Conservation (phyloP, 1,140 invertebrate species). For the Calycopis cecrops region DNA sequence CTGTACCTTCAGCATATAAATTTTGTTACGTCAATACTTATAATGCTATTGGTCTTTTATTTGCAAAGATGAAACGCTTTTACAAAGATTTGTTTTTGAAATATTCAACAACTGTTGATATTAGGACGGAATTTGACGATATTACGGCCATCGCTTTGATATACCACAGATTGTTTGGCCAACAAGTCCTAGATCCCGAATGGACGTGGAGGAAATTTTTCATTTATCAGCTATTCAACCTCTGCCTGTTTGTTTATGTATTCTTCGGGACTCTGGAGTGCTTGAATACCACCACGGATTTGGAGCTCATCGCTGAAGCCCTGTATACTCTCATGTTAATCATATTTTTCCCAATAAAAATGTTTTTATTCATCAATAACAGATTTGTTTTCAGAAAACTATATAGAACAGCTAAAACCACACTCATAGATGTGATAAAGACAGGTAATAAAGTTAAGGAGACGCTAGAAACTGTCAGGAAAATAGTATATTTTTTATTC, state of each 20-base stretch:
- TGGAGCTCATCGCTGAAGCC: conserved; percentile 39
- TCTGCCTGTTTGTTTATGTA: conserved; percentile 42
- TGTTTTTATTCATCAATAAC: conserved; percentile 39
- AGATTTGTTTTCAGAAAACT: conserved; percentile 34
- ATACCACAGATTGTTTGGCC: conserved; percentile 43
- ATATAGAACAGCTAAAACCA: conserved; percentile 40
- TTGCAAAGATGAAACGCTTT: conserved; percentile 34
- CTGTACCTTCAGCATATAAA: conserved; percentile 15
- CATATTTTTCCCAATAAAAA: conserved; percentile 38
- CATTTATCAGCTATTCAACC: conserved; percentile 33
- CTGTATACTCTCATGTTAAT: conserved; percentile 46
- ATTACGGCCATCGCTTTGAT: conserved; percentile 35
- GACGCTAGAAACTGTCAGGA: conserved; percentile 29
- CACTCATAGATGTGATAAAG: conserved; percentile 33
- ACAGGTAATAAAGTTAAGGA: conserved; percentile 23
- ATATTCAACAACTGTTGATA: conserved; percentile 40
- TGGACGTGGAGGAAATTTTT: conserved; percentile 47
- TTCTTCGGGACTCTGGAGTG: conserved; percentile 45
- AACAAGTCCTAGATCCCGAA: conserved; percentile 48
- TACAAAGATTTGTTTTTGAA: conserved; percentile 25
- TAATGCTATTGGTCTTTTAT: conserved; percentile 14
- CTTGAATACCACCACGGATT: conserved; percentile 33
- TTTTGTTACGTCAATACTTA: conserved; percentile 7
- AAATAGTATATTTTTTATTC: conserved; percentile 32
- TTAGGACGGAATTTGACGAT: conserved; percentile 40